Evolutionary conservation across 1,140 invertebrate genomes (phyloP).

Genomic region (Leptopilina boulardi): DNA sequence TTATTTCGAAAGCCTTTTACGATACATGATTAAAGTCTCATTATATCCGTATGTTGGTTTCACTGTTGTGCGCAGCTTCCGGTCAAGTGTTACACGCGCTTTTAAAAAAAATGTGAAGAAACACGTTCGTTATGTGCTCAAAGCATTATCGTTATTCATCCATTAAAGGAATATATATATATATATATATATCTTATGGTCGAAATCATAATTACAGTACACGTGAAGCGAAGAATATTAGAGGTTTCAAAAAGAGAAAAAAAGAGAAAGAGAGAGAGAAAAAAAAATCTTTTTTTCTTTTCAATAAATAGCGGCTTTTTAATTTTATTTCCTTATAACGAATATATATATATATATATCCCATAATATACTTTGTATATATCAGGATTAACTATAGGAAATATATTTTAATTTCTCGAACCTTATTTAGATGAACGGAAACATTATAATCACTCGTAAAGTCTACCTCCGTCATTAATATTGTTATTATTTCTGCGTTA

Average conservation of each 20-base stretch:
- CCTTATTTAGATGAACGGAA: background rate
- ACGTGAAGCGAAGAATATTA: background rate
- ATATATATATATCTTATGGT: background rate
- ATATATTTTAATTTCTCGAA: background rate
- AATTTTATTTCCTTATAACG: background rate
- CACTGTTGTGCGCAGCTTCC: slow-evolving; percentile 20
- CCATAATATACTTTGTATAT: too few relatives aligned
- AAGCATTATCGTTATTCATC: slow-evolving; percentile 25
- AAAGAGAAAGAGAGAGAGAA: too few relatives aligned
- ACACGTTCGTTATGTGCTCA: slow-evolving; percentile 28
- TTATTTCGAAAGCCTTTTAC: slow-evolving; percentile 31
- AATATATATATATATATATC: too few relatives aligned
- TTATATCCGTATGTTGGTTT: slow-evolving; percentile 30
- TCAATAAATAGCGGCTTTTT: background rate
- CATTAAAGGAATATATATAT: slow-evolving; percentile 20
- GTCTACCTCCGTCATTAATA: too few relatives aligned
- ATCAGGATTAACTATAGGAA: background rate
- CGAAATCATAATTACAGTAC: slow-evolving; percentile 21
- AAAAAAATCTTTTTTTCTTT: background rate
- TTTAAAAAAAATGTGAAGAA: slow-evolving; percentile 10
- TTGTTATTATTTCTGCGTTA: too few relatives aligned
- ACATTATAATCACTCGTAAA: too few relatives aligned
- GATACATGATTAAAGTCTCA: slow-evolving; percentile 33
- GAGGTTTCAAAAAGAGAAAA: slow-evolving; percentile 18
- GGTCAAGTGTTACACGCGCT: slow-evolving; percentile 16